Evolutionary conservation across 2,888 invertebrate species (phyloP).

Genomic region (Trichogramma evanescens): DNA sequence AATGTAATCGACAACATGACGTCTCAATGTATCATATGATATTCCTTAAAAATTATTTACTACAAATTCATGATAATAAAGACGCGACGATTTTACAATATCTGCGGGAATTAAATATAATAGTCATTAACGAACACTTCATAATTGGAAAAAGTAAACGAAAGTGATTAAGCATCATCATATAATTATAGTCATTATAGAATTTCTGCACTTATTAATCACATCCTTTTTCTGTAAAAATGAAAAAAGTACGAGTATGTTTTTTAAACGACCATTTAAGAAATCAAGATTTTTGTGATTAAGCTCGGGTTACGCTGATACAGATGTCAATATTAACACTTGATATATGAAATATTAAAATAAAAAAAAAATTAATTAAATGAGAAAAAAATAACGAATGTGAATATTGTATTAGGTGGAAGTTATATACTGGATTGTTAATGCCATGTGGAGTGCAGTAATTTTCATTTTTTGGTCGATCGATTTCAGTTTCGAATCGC

Average conservation of each 20-base stretch:
- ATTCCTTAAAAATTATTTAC: too few species aligned
- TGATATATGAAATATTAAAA: constrained; percentile 5
- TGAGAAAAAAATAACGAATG: too few species aligned
- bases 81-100: too few species aligned
- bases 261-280: too few species aligned
- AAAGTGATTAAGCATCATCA: neutral
- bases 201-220: too few species aligned
- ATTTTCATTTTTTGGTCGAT: constrained; percentile 20
- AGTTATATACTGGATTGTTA: constrained; percentile 19
- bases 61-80: too few species aligned
- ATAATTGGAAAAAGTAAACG: neutral
- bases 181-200: too few species aligned
- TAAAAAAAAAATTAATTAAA: constrained; percentile 1
- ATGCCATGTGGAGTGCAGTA: constrained; percentile 19
- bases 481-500: constrained; percentile 22
- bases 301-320: constrained; percentile 22
- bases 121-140: neutral
- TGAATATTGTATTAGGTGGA: neutral
- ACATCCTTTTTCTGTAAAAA: too few species aligned
- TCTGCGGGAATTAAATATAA: neutral
- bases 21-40: too few species aligned
- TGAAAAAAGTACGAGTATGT: too few species aligned
- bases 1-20: too few species aligned
- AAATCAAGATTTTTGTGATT: constrained; percentile 16
- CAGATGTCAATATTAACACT: constrained; percentile 24